Evolutionary conservation across 53 echinoderm and acorn worm genomes (phyloP).

Genomic region (Stichopus horrens): DNA sequence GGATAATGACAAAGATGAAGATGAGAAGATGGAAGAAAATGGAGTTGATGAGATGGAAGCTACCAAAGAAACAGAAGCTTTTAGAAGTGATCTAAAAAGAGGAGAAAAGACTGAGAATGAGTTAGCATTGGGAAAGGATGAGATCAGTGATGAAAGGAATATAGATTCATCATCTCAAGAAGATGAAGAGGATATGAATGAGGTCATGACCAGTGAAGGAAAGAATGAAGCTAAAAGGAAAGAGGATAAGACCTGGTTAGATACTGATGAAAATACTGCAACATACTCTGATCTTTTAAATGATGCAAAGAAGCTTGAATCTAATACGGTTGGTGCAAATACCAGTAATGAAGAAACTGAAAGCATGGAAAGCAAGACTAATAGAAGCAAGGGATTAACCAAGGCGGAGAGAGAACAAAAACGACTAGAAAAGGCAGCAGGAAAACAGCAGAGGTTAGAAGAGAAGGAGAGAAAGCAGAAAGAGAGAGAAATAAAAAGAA

Average conservation of each 20-base stretch:
- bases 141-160: neutral
- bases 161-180: neutral
- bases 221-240: neutral
- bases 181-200: neutral
- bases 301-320: neutral
- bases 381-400: neutral
- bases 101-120: neutral
- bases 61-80: neutral
- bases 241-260: neutral
- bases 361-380: neutral
- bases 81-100: neutral
- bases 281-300: no score
- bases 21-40: neutral
- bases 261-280: neutral
- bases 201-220: neutral
- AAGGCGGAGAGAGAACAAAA: slow-evolving; percentile 10
- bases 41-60: neutral
- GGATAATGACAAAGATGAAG: neutral
- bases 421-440: neutral
- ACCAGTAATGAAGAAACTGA: neutral
- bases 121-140: neutral
- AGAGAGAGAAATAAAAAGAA: neutral
- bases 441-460: neutral
- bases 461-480: slow-evolving; percentile 16
- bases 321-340: neutral